A percentile compares a stretch with the other conserved stretches of the same genome.
phyloP scores from a whole-genome alignment of 1,140 invertebrate genomes.

The Macrotrachela quadricornifera region DNA sequence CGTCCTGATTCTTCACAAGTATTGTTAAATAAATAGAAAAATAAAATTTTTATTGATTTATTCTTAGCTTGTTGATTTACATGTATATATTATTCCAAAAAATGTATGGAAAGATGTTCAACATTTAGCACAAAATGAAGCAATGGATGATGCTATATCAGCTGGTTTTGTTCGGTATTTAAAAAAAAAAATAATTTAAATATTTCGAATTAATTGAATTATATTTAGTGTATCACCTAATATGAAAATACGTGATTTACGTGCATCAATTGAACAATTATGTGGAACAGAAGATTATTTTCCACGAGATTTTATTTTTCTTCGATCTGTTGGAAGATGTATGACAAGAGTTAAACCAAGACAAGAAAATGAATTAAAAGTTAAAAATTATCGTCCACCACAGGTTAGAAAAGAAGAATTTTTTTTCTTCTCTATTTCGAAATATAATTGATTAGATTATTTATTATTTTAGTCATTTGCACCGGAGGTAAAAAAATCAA shows the following conservation, averaged over 20 bases:
- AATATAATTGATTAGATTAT: no score
- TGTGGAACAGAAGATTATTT: slow-evolving; percentile 16
- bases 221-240: slow-evolving; percentile 23
- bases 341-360: slow-evolving; percentile 27
- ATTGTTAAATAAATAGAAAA: no score
- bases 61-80: slow-evolving; percentile 26
- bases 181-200: not conserved
- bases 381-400: slow-evolving; percentile 27
- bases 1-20: slow-evolving; percentile 7
- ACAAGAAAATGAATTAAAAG: slow-evolving; percentile 26
- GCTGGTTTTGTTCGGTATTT: slow-evolving; percentile 29
- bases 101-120: slow-evolving; percentile 25
- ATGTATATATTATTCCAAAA: slow-evolving; percentile 28
- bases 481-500: no score
- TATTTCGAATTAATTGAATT: slow-evolving; percentile 1
- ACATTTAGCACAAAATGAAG: slow-evolving; percentile 26
- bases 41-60: no score
- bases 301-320: slow-evolving; percentile 26
- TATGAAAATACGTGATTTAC: slow-evolving; percentile 16
- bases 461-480: no score
- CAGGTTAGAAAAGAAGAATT: slow-evolving; percentile 11
- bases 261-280: slow-evolving; percentile 23
- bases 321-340: slow-evolving; percentile 27
- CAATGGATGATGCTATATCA: slow-evolving; percentile 26
- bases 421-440: no score